Conservation (phyloP, 2,888 invertebrate genomes). For the Apomyelois bistriatella region DNA sequence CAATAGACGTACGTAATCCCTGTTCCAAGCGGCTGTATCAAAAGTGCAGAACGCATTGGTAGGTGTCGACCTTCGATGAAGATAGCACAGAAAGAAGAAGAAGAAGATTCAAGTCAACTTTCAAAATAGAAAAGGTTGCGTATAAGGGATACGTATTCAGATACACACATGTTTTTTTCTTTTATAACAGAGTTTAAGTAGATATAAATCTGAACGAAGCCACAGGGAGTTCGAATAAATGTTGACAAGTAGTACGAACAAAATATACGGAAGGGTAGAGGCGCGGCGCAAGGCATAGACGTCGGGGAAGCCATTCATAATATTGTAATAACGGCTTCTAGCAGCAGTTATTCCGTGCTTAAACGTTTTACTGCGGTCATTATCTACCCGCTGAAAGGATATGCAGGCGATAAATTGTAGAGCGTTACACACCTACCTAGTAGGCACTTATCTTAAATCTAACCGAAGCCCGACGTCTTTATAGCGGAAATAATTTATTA, state of each 20-base stretch:
- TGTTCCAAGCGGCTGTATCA: too few relatives aligned
- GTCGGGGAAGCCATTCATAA: slow-evolving; percentile 74
- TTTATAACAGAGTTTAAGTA: too few relatives aligned
- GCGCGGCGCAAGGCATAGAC: slow-evolving; percentile 35
- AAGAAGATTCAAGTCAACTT: too few relatives aligned
- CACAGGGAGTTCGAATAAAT: neutral
- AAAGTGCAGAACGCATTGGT: too few relatives aligned
- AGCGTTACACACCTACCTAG: slow-evolving; percentile 53
- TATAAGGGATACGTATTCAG: too few relatives aligned
- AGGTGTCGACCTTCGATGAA: too few relatives aligned
- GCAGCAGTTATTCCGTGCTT: slow-evolving; percentile 77
- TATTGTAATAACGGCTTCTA: slow-evolving; percentile 78
- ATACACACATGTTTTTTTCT: too few relatives aligned
- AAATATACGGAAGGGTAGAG: slow-evolving; percentile 10
- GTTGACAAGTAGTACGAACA: neutral
- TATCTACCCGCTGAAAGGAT: slow-evolving; percentile 79
- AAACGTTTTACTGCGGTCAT: slow-evolving; percentile 80
- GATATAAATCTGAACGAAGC: neutral
- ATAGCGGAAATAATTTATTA: slow-evolving; percentile 49
- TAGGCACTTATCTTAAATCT: slow-evolving; percentile 51
- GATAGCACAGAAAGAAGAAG: too few relatives aligned
- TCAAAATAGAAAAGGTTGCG: too few relatives aligned
- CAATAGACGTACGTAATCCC: too few relatives aligned
- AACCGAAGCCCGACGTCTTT: slow-evolving; percentile 40
- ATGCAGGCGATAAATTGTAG: slow-evolving; percentile 76